These are phyloP conservation scores for Cebidichthys violaceus DNA, from an alignment of 2,113 vertebrate species.

Conservation along the genomic window DNA sequence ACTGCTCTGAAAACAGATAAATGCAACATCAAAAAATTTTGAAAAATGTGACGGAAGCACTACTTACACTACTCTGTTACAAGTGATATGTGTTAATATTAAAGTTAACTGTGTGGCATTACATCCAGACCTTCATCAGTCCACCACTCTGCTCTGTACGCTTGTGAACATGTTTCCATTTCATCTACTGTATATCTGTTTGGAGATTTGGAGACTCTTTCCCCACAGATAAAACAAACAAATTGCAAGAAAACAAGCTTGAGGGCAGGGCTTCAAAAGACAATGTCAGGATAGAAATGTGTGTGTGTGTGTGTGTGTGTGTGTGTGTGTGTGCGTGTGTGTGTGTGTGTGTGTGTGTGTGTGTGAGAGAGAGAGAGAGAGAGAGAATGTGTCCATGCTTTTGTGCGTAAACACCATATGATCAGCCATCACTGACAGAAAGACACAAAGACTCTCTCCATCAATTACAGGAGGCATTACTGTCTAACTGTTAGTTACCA, in stretches of 20 bases:
- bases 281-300: constrained; percentile 10
- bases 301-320: constrained; percentile 1
- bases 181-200: constrained; percentile 37
- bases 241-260: constrained; percentile 56
- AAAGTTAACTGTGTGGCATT: constrained; percentile 20
- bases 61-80: background rate
- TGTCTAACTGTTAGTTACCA: constrained; percentile 12
- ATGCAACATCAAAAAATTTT: background rate
- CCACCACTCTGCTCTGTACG: constrained; percentile 11
- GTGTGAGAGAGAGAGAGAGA: background rate
- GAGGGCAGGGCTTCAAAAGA: constrained; percentile 53
- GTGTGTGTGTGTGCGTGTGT: constrained; percentile 1
- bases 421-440: constrained; percentile 17
- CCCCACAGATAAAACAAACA: constrained; percentile 50
- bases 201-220: constrained; percentile 43
- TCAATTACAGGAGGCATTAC: constrained; percentile 42
- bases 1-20: background rate
- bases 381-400: background rate
- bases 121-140: constrained; percentile 20
- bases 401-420: background rate
- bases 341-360: constrained; percentile 3
- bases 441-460: constrained; percentile 18
- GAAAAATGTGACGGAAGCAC: background rate
- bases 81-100: constrained; percentile 31
- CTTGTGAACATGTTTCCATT: constrained; percentile 25